Conservation (phyloP, 2,113 vertebrate species). For the Tupaia tana region DNA sequence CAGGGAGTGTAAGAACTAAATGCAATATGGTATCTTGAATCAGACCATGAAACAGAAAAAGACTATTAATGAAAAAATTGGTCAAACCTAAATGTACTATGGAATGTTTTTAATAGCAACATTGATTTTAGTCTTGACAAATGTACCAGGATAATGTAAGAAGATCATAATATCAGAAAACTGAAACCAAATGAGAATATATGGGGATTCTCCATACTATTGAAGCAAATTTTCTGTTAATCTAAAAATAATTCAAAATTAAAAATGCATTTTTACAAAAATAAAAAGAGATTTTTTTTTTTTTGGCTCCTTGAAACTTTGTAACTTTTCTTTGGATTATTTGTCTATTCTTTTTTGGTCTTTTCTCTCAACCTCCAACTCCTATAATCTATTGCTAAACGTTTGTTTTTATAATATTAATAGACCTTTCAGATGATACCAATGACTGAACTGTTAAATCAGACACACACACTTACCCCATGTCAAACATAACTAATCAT, state of each 20-base stretch:
- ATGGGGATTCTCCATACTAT: background rate
- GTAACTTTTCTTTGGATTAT: background rate
- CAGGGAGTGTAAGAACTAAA: background rate
- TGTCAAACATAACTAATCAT: background rate
- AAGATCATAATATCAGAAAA: background rate
- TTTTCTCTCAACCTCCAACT: background rate
- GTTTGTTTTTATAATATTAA: background rate
- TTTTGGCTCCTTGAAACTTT: background rate
- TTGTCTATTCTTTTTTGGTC: background rate
- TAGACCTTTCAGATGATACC: background rate
- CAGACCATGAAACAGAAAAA: background rate
- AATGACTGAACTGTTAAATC: background rate
- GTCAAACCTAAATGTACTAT: background rate
- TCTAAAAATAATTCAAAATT: constrained; percentile 4
- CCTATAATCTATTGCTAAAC: background rate
- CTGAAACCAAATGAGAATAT: background rate
- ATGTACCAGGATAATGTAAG: background rate
- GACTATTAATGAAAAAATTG: background rate
- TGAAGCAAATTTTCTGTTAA: constrained; percentile 22
- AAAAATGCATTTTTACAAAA: background rate
- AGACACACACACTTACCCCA: background rate
- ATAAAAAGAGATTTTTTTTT: background rate
- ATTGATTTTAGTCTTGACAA: constrained; percentile 10
- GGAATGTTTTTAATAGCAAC: background rate
- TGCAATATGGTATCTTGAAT: background rate